Evolutionary conservation across 2,113 vertebrate species (phyloP).

Genomic region (Mirza zaza): DNA sequence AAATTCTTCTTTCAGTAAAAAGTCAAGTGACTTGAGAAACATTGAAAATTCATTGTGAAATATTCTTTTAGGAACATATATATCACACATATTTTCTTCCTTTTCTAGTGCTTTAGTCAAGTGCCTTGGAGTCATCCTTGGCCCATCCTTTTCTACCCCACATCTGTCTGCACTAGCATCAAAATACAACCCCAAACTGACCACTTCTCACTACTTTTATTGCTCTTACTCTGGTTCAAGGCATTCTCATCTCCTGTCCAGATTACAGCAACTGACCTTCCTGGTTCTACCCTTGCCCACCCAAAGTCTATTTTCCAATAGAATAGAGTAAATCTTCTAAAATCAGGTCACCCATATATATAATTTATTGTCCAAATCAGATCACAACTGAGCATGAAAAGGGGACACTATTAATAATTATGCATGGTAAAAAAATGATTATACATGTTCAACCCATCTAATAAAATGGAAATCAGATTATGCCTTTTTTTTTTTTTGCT

Average conservation of each 20-base stretch:
- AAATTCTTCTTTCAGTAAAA: not conserved
- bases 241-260: not conserved
- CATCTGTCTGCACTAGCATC: not conserved
- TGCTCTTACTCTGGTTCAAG: not conserved
- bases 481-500: not conserved
- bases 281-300: not conserved
- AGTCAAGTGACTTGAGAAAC: not conserved
- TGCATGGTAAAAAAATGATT: not conserved
- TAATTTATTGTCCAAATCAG: not conserved
- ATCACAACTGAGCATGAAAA: not conserved
- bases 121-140: not conserved
- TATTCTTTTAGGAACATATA: not conserved
- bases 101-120: not conserved
- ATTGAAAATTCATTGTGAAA: not conserved
- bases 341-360: not conserved
- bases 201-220: not conserved
- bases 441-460: not conserved
- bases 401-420: not conserved
- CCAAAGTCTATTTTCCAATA: not conserved
- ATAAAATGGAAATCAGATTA: not conserved
- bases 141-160: not conserved
- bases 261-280: not conserved
- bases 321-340: not conserved
- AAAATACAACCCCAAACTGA: not conserved
- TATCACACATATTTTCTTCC: not conserved